A percentile compares a stretch with the other conserved stretches of the same genome.
Conservation (phyloP, 2,113 vertebrate genomes). For the western clawed frog (Xenopus tropicalis) region UCB_Xtro_10.0 CM004444.2:52065001-52065500, state of each 20-base stretch:
- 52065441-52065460: conserved; percentile 9
- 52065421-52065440: conserved; percentile 1
- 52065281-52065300: conserved; percentile 14
- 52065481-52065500: conserved; percentile 8
- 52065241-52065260: not conserved
- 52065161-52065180: conserved; percentile 26
- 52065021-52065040: too few species aligned
- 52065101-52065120: conserved; percentile 16
- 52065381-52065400: conserved; percentile 10
- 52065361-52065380: conserved; percentile 9
- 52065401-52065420: conserved; percentile 27
- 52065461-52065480: conserved; percentile 3
- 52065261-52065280: not conserved
- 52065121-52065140: conserved; percentile 29
- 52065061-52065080: too few species aligned
- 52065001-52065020: too few species aligned
- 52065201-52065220: conserved; percentile 35
- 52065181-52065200: conserved; percentile 24
- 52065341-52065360: not conserved
- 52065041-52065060: too few species aligned
- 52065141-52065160: conserved; percentile 22
- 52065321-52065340: not conserved
- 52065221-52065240: not conserved
- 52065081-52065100: too few species aligned
- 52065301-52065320: conserved; percentile 20